Conservation (phyloP, 2,113 vertebrate species). For the human region DNA sequence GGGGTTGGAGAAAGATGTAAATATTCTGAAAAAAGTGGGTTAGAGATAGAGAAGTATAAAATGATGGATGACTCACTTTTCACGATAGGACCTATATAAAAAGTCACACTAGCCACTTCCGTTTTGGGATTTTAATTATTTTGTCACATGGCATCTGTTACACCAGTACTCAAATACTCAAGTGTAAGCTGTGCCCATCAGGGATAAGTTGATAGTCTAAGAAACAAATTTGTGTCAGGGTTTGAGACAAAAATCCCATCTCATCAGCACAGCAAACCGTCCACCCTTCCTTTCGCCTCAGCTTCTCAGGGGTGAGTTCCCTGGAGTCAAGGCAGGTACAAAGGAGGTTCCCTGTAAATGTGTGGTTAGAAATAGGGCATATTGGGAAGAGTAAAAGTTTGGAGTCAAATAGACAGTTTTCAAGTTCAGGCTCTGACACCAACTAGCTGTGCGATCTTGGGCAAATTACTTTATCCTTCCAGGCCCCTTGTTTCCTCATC, state of each 20-base stretch:
- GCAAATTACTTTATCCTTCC: background rate
- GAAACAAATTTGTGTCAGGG: background rate
- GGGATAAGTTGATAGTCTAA: background rate
- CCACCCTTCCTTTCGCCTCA: background rate
- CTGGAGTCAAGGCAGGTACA: background rate
- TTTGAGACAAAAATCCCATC: background rate
- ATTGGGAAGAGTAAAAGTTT: background rate
- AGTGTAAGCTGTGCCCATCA: background rate
- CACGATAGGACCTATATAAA: background rate
- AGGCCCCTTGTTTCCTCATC: background rate
- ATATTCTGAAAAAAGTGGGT: background rate
- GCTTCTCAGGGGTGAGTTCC: background rate
- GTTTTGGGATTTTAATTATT: conserved; percentile 23
- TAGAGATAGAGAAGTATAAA: conserved; percentile 3
- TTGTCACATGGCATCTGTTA: background rate
- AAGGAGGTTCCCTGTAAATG: background rate
- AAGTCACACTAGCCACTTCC: conserved; percentile 20
- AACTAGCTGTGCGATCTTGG: background rate
- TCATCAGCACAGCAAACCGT: background rate
- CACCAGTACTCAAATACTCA: background rate
- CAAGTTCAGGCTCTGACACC: background rate
- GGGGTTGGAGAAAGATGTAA: background rate
- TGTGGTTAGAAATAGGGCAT: background rate
- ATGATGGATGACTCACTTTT: background rate
- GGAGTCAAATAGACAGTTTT: background rate